These are phyloP conservation scores for Forbesichthys agassizii DNA, from an alignment of 2,113 vertebrate genomes.

Conservation along the genomic window DNA sequence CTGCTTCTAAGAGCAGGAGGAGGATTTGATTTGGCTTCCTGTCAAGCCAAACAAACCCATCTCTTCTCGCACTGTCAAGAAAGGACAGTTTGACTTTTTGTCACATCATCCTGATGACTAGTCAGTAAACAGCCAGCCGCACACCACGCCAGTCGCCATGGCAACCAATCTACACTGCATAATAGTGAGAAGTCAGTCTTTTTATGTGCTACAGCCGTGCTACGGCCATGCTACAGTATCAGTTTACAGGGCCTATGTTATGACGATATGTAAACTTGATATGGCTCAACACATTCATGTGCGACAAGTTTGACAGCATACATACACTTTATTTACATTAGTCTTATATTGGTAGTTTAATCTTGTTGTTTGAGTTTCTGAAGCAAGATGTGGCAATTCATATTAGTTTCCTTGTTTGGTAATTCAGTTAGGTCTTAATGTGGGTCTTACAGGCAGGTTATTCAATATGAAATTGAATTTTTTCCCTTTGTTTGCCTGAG, in stretches of 20 bases:
- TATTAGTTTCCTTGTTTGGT: neutral
- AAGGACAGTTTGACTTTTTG: neutral
- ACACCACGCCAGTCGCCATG: neutral
- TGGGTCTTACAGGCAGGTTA: neutral
- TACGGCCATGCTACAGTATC: neutral
- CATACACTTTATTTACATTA: neutral
- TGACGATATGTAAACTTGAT: neutral
- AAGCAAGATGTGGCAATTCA: slow-evolving; percentile 4
- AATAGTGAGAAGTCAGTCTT: neutral
- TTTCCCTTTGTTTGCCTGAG: neutral
- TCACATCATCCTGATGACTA: neutral
- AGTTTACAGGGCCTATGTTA: neutral
- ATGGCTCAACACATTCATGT: neutral
- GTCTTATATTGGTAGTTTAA: neutral
- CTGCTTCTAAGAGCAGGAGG: no score
- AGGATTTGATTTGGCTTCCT: no score
- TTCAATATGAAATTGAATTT: slow-evolving; percentile 13
- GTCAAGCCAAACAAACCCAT: no score
- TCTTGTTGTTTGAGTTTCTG: neutral
- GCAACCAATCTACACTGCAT: neutral
- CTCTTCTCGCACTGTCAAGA: no score
- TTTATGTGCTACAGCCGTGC: neutral
- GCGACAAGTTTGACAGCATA: neutral
- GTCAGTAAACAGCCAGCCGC: slow-evolving; percentile 1
- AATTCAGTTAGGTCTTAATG: neutral